Conservation (phyloP, 1,140 invertebrate genomes). For the Diabrotica undecimpunctata region DNA sequence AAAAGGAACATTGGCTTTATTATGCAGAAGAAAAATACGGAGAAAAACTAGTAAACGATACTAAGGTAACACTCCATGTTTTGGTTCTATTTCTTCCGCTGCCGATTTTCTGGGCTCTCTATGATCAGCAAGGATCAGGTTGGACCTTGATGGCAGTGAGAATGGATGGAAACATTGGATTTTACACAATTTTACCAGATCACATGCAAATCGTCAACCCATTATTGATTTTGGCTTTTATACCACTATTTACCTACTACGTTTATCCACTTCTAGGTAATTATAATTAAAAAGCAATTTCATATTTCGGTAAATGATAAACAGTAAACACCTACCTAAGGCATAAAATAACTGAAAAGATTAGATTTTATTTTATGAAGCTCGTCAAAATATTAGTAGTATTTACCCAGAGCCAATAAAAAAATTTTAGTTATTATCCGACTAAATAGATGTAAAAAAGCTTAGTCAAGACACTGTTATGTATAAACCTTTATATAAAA, state of each 20-base stretch:
- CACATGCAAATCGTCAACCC: slow-evolving; percentile 85
- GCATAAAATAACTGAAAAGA: too few species aligned
- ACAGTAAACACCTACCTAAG: too few species aligned
- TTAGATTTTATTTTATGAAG: too few species aligned
- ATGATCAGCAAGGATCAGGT: slow-evolving; percentile 84
- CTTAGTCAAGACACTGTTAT: too few species aligned
- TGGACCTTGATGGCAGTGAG: slow-evolving; percentile 93
- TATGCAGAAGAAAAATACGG: slow-evolving; percentile 74
- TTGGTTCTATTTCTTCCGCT: slow-evolving; percentile 78
- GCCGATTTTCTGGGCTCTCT: slow-evolving; percentile 87
- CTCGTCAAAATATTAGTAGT: too few species aligned
- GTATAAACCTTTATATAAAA: too few species aligned
- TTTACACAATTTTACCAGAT: slow-evolving; percentile 73
- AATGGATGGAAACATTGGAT: slow-evolving; percentile 80
- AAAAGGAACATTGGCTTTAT: slow-evolving; percentile 74
- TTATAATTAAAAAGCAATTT: too few species aligned
- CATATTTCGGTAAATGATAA: too few species aligned
- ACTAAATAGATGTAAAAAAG: too few species aligned
- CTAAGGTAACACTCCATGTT: slow-evolving; percentile 70
- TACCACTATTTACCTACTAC: slow-evolving; percentile 79
- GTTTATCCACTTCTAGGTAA: slow-evolving; percentile 56
- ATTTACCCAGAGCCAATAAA: too few species aligned
- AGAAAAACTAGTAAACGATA: slow-evolving; percentile 64
- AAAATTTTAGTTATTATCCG: too few species aligned
- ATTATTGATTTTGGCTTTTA: slow-evolving; percentile 77